phyloP scores from a whole-genome alignment of 2,797 vertebrate genomes.

The Alfaro cultratus region DNA sequence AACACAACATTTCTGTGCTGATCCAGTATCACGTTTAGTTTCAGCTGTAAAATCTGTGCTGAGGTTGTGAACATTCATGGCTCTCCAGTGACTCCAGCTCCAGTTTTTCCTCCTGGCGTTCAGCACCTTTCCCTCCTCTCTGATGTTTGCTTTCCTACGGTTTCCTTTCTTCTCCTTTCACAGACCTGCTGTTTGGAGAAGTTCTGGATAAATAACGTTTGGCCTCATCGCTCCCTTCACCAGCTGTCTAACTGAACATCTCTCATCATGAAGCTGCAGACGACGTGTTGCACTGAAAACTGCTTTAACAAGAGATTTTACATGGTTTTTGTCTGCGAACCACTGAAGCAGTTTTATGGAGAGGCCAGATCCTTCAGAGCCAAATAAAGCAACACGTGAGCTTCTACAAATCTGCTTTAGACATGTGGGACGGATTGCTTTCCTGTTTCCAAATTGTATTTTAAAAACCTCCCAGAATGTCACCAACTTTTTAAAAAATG shows the following conservation, averaged over 20 bases:
- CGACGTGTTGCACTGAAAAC: background rate
- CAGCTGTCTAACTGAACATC: slow-evolving; percentile 6
- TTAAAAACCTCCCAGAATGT: background rate
- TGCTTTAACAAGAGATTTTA: background rate
- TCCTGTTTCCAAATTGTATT: background rate
- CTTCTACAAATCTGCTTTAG: background rate
- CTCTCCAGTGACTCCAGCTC: background rate
- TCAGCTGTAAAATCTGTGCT: background rate
- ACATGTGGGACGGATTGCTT: background rate
- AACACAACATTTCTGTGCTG: no score
- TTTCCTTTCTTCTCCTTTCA: background rate
- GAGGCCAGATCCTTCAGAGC: background rate
- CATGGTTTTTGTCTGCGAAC: background rate
- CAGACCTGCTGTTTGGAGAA: background rate
- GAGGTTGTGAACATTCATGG: background rate
- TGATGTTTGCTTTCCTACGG: background rate
- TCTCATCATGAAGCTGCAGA: background rate
- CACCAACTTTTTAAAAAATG: background rate
- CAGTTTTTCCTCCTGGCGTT: background rate
- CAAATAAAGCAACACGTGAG: background rate
- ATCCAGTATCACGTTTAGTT: background rate
- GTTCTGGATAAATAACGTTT: slow-evolving; percentile 9
- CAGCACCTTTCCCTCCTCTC: background rate
- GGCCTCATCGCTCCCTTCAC: slow-evolving; percentile 5
- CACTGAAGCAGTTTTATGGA: background rate